Evolutionary conservation across 2,888 invertebrate species (phyloP).

Genomic region (Psococerastis gibbosa): DNA sequence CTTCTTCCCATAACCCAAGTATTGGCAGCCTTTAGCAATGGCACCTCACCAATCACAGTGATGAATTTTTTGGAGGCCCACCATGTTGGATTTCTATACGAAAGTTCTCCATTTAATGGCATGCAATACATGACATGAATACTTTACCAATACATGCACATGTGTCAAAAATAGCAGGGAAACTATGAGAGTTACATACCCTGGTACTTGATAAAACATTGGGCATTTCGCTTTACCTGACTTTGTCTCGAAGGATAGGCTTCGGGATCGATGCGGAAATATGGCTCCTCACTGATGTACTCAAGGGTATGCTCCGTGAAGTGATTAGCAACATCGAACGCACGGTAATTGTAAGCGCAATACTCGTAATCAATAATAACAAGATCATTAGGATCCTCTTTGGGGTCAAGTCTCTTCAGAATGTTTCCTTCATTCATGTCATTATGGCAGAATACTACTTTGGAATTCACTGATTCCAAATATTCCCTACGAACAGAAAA

Average conservation of each 20-base stretch:
- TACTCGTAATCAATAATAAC: constrained; percentile 87
- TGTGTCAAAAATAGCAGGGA: no score
- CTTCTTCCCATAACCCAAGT: no score
- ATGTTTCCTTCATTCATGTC: constrained; percentile 83
- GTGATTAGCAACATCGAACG: constrained; percentile 88
- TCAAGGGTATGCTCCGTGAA: constrained; percentile 86
- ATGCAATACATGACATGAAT: no score
- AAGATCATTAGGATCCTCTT: constrained; percentile 30
- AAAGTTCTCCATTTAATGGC: no score
- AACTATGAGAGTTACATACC: no score
- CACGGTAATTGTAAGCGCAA: constrained; percentile 85
- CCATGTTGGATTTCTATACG: no score
- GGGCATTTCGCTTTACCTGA: no score
- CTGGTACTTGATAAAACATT: no score
- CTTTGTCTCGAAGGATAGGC: constrained; percentile 61
- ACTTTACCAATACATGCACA: no score
- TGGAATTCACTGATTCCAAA: constrained; percentile 32
- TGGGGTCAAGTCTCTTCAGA: constrained; percentile 31
- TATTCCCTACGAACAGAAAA: constrained; percentile 1
- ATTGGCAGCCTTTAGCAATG: no score
- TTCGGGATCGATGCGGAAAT: constrained; percentile 45
- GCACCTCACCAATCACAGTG: no score
- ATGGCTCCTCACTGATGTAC: constrained; percentile 62
- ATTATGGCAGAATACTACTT: constrained; percentile 87
- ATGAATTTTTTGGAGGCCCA: no score